Evolutionary conservation across 2,113 vertebrate genomes (phyloP).

Genomic region (Indri indri): DNA sequence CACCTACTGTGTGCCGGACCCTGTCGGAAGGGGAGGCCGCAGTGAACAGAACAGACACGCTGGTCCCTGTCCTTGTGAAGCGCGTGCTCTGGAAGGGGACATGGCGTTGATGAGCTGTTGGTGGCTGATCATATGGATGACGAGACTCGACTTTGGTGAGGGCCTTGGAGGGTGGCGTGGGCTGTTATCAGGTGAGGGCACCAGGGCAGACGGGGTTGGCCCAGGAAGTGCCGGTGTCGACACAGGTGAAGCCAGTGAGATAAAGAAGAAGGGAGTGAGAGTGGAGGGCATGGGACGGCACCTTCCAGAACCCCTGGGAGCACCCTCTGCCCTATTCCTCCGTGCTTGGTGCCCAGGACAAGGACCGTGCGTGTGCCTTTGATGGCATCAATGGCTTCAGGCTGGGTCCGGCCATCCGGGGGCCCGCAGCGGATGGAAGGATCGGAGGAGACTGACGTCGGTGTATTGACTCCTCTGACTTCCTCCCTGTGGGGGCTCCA

Average conservation of each 20-base stretch:
- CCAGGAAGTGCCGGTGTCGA: neutral
- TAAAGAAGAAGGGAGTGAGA: too few relatives aligned
- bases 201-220: neutral
- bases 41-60: accelerated
- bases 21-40: accelerated
- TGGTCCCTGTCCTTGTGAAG: neutral
- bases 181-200: neutral
- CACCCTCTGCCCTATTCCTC: too few relatives aligned
- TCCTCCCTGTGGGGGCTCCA: neutral
- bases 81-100: neutral
- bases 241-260: neutral
- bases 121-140: neutral
- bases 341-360: accelerated
- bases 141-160: neutral
- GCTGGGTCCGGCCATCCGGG: neutral
- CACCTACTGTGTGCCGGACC: neutral
- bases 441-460: neutral
- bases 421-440: neutral
- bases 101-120: accelerated
- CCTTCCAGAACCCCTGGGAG: neutral
- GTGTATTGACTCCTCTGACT: neutral
- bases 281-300: neutral
- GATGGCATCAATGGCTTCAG: neutral
- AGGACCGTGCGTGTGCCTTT: too few relatives aligned
- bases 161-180: too few relatives aligned